Evolutionary conservation across 1,140 invertebrate species (phyloP).

Genomic region (Ostrea denselamellosa): DNA sequence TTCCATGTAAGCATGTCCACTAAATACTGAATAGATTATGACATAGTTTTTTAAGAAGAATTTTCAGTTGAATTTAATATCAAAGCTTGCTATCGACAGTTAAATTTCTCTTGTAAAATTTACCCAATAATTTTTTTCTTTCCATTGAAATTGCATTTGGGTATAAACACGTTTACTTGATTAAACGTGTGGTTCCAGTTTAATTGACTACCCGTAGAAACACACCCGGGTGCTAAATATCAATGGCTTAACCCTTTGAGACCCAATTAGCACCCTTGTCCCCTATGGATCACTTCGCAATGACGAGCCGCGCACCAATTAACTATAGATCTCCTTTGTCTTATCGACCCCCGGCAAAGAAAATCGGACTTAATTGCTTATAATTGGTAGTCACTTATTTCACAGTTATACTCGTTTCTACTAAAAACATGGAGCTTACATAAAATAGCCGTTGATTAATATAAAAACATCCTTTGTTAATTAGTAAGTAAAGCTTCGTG

Average conservation of each 20-base stretch:
- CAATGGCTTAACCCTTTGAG: background rate
- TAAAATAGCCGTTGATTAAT: conserved; percentile 15
- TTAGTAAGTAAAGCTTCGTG: conserved; percentile 33
- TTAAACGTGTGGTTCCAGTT: background rate
- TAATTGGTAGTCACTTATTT: conserved; percentile 22
- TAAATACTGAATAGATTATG: background rate
- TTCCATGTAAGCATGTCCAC: background rate
- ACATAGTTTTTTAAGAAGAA: background rate
- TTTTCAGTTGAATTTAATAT: too few relatives aligned
- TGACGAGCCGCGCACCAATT: background rate
- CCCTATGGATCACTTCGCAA: background rate
- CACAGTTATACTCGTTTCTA: conserved; percentile 20
- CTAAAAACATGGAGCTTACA: background rate
- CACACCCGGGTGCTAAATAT: background rate
- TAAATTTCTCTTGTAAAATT: too few relatives aligned
- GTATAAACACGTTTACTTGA: background rate
- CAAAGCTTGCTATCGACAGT: background rate
- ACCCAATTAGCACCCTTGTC: conserved; percentile 1
- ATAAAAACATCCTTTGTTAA: background rate
- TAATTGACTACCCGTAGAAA: too few relatives aligned
- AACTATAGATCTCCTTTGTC: background rate
- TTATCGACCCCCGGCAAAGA: background rate
- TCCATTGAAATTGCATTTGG: background rate
- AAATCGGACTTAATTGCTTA: background rate
- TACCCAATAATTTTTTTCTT: too few relatives aligned